These are phyloP conservation scores for Diacarnus erythraeanus DNA, from an alignment of 37 sponge, comb jelly and placozoan genomes.

Conservation along the genomic window DNA sequence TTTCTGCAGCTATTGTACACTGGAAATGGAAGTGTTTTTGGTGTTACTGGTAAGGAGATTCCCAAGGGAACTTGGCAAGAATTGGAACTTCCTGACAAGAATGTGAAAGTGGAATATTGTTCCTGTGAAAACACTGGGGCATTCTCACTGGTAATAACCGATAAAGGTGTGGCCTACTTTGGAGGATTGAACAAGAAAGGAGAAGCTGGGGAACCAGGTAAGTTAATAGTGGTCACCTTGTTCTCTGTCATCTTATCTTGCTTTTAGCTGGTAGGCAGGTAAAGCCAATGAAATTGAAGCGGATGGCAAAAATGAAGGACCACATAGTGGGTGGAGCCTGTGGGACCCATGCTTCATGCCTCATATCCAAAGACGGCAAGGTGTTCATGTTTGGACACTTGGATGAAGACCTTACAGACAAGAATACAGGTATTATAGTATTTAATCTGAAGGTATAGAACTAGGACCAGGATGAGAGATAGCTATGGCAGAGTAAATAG, in stretches of 20 bases:
- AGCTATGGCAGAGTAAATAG: neutral
- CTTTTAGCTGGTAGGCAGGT: constrained; percentile 34
- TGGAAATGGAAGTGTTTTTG: constrained; percentile 66
- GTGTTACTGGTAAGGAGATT: constrained; percentile 44
- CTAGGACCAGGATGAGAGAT: neutral
- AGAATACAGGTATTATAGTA: constrained; percentile 43
- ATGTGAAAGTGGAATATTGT: constrained; percentile 48
- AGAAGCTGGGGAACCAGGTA: constrained; percentile 73
- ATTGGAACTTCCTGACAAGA: constrained; percentile 65
- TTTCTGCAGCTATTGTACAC: constrained; percentile 57
- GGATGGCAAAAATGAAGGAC: constrained; percentile 63
- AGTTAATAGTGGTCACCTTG: neutral
- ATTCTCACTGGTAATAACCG: constrained; percentile 57
- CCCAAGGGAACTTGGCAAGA: constrained; percentile 62
- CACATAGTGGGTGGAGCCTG: constrained; percentile 49
- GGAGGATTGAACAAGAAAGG: constrained; percentile 79
- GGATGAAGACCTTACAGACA: constrained; percentile 64
- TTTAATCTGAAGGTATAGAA: neutral
- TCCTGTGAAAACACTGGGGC: constrained; percentile 59
- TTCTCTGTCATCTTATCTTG: neutral
- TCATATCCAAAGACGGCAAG: constrained; percentile 78
- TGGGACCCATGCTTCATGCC: constrained; percentile 51
- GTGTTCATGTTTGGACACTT: constrained; percentile 88
- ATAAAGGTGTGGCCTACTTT: constrained; percentile 76
- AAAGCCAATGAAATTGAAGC: constrained; percentile 50